Percentiles rank a stretch among this genome's conserved stretches.
Conservation (phyloP, 2,797 vertebrate genomes). For the Pangasius krempfi region DNA sequence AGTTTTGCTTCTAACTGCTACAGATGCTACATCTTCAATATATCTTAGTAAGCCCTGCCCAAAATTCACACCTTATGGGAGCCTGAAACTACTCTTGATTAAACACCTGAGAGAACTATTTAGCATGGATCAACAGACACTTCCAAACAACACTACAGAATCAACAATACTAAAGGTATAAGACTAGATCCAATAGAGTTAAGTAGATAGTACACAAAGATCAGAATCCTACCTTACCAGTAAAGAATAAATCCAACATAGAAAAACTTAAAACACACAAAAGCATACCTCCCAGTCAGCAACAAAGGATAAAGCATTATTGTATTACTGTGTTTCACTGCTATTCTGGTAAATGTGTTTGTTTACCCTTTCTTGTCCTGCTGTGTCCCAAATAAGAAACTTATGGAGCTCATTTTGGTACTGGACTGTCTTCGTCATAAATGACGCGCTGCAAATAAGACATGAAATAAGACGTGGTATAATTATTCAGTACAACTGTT, state of each 20-base stretch:
- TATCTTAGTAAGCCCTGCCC: background rate
- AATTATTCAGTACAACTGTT: constrained; percentile 2
- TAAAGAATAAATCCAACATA: background rate
- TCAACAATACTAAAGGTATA: background rate
- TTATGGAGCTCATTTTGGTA: constrained; percentile 98
- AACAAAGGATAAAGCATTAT: background rate
- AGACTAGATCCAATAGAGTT: background rate
- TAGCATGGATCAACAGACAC: background rate
- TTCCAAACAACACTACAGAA: background rate
- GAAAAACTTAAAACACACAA: background rate
- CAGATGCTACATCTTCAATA: too few species aligned
- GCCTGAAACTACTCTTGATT: background rate
- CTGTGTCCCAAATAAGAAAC: constrained; percentile 99
- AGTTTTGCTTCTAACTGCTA: too few species aligned
- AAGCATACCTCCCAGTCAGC: background rate
- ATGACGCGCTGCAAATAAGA: constrained; percentile 88
- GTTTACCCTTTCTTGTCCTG: constrained; percentile 93
- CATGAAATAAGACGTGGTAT: background rate
- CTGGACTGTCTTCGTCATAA: constrained; percentile 99
- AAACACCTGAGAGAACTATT: background rate
- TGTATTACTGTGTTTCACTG: background rate
- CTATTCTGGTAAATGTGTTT: background rate
- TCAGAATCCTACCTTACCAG: background rate
- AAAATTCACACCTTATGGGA: background rate
- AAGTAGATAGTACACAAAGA: background rate